Conservation (phyloP, 2,797 vertebrate genomes). For the Notoglanidium macrostoma region DNA sequence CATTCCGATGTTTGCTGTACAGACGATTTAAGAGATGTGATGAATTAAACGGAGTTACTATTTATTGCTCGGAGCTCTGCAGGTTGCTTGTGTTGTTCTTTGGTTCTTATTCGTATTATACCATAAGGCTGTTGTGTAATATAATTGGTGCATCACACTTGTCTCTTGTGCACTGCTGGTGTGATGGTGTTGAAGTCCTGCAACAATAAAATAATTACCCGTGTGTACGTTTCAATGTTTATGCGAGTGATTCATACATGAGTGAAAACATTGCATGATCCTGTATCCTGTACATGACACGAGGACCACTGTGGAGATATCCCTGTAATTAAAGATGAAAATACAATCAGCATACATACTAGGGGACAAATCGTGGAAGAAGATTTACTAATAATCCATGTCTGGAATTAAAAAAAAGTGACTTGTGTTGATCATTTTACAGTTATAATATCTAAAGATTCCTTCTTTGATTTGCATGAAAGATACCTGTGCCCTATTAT, state of each 20-base stretch:
- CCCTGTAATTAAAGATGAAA: background rate
- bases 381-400: background rate
- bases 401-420: background rate
- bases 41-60: conserved; percentile 68
- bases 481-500: background rate
- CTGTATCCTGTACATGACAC: background rate
- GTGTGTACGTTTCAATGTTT: conserved; percentile 41
- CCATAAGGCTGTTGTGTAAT: conserved; percentile 70
- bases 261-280: background rate
- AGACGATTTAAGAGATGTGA: conserved; percentile 75
- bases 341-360: background rate
- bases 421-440: background rate
- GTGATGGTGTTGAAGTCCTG: conserved; percentile 66
- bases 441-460: background rate
- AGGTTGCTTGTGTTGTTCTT: conserved; percentile 61
- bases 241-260: background rate
- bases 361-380: background rate
- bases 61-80: conserved; percentile 76
- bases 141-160: conserved; percentile 57
- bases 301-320: background rate
- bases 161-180: conserved; percentile 66
- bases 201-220: conserved; percentile 71
- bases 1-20: conserved; percentile 75
- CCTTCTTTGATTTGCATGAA: background rate
- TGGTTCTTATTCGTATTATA: conserved; percentile 70